phyloP scores from a whole-genome alignment of 2,113 vertebrate genomes.

The Chascanopsetta lugubris region DNA sequence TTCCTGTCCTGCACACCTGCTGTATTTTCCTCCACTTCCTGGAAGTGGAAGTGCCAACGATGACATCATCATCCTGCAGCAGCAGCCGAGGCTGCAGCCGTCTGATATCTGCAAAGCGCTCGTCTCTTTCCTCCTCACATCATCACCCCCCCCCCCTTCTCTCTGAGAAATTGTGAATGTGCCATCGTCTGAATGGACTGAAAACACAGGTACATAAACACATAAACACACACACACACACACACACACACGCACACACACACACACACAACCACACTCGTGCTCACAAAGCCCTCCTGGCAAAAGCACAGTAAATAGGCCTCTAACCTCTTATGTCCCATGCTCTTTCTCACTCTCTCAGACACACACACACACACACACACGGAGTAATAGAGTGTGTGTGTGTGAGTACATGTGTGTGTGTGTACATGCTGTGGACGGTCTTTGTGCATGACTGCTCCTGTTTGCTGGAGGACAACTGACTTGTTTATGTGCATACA shows the following conservation, averaged over 20 bases:
- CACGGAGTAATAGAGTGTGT: conserved; percentile 6
- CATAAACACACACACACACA: conserved; percentile 8
- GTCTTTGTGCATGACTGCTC: conserved; percentile 72
- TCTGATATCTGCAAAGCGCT: conserved; percentile 45
- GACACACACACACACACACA: conserved; percentile 16
- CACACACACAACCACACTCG: conserved; percentile 29
- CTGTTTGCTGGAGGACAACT: conserved; percentile 72
- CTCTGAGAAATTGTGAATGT: conserved; percentile 46
- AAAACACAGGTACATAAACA: conserved; percentile 8
- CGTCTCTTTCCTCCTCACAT: neutral
- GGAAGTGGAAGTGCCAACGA: conserved; percentile 57
- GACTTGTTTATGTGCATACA: conserved; percentile 73
- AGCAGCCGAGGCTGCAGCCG: conserved; percentile 57
- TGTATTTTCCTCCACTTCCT: conserved; percentile 49
- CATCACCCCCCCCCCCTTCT: neutral
- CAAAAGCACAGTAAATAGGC: conserved; percentile 59
- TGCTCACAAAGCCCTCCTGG: conserved; percentile 45
- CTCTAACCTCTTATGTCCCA: conserved; percentile 50
- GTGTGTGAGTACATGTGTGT: conserved; percentile 9
- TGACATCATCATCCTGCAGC: conserved; percentile 71
- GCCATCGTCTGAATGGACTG: conserved; percentile 32
- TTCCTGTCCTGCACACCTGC: conserved; percentile 10
- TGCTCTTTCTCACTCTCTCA: conserved; percentile 8
- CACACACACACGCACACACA: conserved; percentile 10
- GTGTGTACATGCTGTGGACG: conserved; percentile 26